Evolutionary conservation across 2,113 vertebrate species (phyloP), one percentile per base, ranked within the genome.

Genomic region (Bujurquina vittata): DNA sequence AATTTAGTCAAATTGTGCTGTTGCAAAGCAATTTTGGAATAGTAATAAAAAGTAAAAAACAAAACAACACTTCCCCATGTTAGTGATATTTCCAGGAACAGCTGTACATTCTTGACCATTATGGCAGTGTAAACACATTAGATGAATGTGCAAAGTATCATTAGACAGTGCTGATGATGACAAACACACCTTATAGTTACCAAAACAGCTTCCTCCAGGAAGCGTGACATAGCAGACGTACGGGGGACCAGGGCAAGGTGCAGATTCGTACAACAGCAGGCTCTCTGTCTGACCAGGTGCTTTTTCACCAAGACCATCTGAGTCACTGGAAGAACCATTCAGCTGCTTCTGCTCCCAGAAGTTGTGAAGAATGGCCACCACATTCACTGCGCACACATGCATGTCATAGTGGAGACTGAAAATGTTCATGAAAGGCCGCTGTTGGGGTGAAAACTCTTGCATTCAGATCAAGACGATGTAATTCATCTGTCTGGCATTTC

Each of bases 191-290:
- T 97, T 96, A 83, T 96, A 97, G 90, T 97, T 98, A 10, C 97
- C 97, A 88, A 98, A 98, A 86, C 97, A 98, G 91, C 97, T 97
- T 75, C 97, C 97, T 83, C 97, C 97, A 29, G 97, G 97, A 62
- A 98, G 94, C 7, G 97, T 98, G 87, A 98, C 96, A 1, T 97
- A 98, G 81, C 96, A 97, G 87, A 97, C 91, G 59, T 95, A 97
- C 0, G 97, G 97, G 1, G 96, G 96, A 14, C 95, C 94, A 1
- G 96, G 94, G 3, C 94, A 95, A 0, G 95, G 94, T 22, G 96
- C 92, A 1, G 97, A 97, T 83, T 98, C 96, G 0, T 98, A 97
- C 56, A 97, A 90, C 63, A 97, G 90, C 26, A 95, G 56, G 2
- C 94, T 93, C 81, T 96, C 96, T 20, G 80, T 40, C 14, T 88